Percentiles rank a stretch among this genome's conserved stretches.
Conservation (phyloP, 1,140 invertebrate genomes). For the Musca domestica region DNA sequence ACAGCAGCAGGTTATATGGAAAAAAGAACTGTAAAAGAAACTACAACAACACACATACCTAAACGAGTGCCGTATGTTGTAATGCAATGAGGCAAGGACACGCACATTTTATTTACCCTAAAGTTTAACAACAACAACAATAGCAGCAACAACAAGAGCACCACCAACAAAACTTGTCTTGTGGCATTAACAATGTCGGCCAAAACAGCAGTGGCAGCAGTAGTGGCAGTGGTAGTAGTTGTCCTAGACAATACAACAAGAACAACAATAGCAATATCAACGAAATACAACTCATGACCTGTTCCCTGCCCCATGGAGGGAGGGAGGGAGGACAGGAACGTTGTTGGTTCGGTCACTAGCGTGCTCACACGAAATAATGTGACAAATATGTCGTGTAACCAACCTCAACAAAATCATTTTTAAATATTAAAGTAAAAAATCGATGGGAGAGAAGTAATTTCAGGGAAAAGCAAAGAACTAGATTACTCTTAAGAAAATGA, state of each 20-base stretch:
- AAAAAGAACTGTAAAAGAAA: neutral
- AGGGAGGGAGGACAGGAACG: too few relatives aligned
- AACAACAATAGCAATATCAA: neutral
- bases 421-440: neutral
- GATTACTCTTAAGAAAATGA: too few relatives aligned
- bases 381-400: constrained; percentile 13
- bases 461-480: too few relatives aligned
- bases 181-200: neutral
- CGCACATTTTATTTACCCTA: constrained; percentile 7
- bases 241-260: neutral
- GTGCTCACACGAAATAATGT: neutral
- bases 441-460: too few relatives aligned
- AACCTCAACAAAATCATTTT: neutral
- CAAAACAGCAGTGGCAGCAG: too few relatives aligned
- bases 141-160: too few relatives aligned
- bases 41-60: neutral
- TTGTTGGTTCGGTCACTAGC: too few relatives aligned
- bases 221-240: neutral
- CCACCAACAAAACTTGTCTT: neutral
- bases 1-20: neutral
- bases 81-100: constrained; percentile 17
- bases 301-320: too few relatives aligned
- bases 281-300: neutral
- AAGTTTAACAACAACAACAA: constrained; percentile 11
- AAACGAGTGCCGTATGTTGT: too few relatives aligned